Conservation (phyloP, 2,797 vertebrate genomes). For the Tiaroga cobitis region DNA sequence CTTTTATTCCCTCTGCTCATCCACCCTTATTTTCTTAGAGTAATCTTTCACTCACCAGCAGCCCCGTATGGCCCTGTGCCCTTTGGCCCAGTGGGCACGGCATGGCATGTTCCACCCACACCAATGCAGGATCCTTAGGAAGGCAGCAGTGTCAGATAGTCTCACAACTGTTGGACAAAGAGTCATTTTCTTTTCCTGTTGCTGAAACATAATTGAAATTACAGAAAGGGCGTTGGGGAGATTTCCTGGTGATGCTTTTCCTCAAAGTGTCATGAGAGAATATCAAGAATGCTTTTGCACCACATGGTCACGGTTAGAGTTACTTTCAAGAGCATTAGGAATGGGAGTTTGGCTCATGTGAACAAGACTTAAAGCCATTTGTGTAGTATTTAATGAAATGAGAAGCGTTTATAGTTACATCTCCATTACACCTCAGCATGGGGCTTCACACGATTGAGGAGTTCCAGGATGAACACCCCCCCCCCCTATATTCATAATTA, state of each 20-base stretch:
- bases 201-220: constrained; percentile 25
- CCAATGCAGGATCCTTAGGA: constrained; percentile 42
- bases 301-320: neutral
- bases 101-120: constrained; percentile 39
- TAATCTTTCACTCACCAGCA: constrained; percentile 47
- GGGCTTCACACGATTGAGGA: neutral
- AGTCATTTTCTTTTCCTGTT: constrained; percentile 44
- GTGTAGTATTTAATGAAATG: neutral
- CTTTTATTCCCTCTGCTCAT: constrained; percentile 11
- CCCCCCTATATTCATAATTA: neutral
- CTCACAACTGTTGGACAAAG: constrained; percentile 36
- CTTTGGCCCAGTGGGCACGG: constrained; percentile 73
- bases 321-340: neutral
- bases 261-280: neutral
- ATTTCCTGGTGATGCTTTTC: constrained; percentile 10
- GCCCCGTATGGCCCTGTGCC: constrained; percentile 64
- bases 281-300: constrained; percentile 2
- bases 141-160: constrained; percentile 45
- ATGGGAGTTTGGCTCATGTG: constrained; percentile 3
- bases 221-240: constrained; percentile 9
- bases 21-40: constrained; percentile 43
- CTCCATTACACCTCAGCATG: neutral
- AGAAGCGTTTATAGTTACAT: neutral
- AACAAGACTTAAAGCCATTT: neutral
- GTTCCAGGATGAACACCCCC: neutral